Base-by-base conservation (phyloP, 2,113 vertebrate species). In the Larimichthys polyactis region DNA sequence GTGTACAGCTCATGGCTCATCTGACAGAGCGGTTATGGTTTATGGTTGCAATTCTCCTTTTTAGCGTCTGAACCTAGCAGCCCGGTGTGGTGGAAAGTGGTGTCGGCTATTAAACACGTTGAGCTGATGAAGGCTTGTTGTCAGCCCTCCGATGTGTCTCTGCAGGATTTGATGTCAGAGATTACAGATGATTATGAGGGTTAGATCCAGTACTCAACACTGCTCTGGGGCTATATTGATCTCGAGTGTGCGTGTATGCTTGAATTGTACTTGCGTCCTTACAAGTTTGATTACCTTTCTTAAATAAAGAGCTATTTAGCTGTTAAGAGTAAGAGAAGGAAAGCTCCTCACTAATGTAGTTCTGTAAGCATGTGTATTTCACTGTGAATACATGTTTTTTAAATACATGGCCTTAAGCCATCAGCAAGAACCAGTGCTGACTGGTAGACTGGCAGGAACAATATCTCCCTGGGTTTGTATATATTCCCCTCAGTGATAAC, bases 181-280 rank as follows among this genome's bases (percentile, higher is more conserved):
- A 93, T 93, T 93, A 92, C 90, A 88, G 71, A 87, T 92, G 83
- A 92, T 91, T 90, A 90, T 92, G 72, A 89, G 68, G 84, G 89
- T 91, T 94, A 82, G 71, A 91, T 80, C 68, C 59, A 87, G 81
- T 82, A 55, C 66, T 79, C 79, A 49, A 73, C 86, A 71, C 78
- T 52, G 82, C 79, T 86, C 66, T 81, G 66, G 75, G 85, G 70
- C 66, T 82, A 20, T 93, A 92, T 93, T 87, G 90, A 91, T 92
- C 81, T 75, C 44, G 40, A 5, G 27, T 78, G 36, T 36, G n/a
- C 44, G 44, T 52, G 27, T 43, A 48, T 52, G 43, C 4, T n/a
- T 36, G 24, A 40, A 32, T 22, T 73, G 32, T 29, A 60, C 29
- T 77, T 51, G 4, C 11, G 32, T 70, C 44, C 24, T 63, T 40